Evolutionary conservation across 2,888 invertebrate species (phyloP).

Genomic region (Crematogaster levior): DNA sequence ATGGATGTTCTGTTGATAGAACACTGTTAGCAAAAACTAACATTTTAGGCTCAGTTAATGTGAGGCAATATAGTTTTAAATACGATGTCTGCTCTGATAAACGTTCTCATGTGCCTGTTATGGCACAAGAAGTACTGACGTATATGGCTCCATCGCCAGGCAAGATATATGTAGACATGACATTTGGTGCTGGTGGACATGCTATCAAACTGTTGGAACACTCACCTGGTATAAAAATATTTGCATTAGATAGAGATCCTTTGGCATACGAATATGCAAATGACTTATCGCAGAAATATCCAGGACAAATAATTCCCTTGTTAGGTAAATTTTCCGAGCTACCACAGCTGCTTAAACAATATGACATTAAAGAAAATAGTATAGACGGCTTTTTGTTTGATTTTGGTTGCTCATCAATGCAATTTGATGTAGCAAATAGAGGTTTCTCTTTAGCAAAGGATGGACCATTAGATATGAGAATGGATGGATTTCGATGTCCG

Average conservation of each 20-base stretch:
- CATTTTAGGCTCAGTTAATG: not conserved
- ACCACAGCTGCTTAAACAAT: slow-evolving; percentile 88
- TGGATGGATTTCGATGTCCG: slow-evolving; percentile 92
- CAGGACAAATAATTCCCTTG: slow-evolving; percentile 91
- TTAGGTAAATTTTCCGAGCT: slow-evolving; percentile 96
- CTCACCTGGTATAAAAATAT: slow-evolving; percentile 89
- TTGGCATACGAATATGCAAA: slow-evolving; percentile 90
- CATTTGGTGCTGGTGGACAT: slow-evolving; percentile 98
- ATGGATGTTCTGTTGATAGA: slow-evolving; percentile 17
- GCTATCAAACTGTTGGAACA: slow-evolving; percentile 90
- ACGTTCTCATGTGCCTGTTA: slow-evolving; percentile 90
- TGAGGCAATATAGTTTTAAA: slow-evolving; percentile 49
- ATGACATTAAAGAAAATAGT: slow-evolving; percentile 88
- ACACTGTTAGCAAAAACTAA: not conserved
- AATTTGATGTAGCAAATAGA: slow-evolving; percentile 92
- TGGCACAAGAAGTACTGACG: slow-evolving; percentile 90
- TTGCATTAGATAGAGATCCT: slow-evolving; percentile 96
- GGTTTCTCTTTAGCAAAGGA: slow-evolving; percentile 95
- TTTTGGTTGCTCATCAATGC: slow-evolving; percentile 98
- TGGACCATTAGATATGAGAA: slow-evolving; percentile 98
- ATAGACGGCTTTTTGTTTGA: slow-evolving; percentile 97
- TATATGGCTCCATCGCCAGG: slow-evolving; percentile 89
- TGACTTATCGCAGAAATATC: slow-evolving; percentile 89
- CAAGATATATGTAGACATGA: slow-evolving; percentile 95
- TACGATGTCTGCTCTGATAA: not conserved